phyloP scores from a whole-genome alignment of 2,113 vertebrate species.

The Saccopteryx leptura region DNA sequence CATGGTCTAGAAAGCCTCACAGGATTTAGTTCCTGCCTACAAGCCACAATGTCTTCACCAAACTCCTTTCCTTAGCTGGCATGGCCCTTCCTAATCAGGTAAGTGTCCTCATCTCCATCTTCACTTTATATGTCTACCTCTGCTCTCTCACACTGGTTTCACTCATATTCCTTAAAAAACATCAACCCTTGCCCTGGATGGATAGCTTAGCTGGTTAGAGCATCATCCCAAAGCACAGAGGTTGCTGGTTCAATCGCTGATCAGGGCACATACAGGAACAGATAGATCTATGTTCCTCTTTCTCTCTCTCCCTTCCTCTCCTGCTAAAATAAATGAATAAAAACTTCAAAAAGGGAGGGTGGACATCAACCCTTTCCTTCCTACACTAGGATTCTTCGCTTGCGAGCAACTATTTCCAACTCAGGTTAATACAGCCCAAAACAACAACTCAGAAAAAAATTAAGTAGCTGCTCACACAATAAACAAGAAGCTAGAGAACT shows the following conservation, averaged over 20 bases:
- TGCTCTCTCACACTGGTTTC: background rate
- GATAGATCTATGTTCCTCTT: too few species aligned
- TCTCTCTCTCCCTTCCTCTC: too few species aligned
- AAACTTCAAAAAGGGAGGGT: too few species aligned
- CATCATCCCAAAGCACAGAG: too few species aligned
- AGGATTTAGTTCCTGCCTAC: conserved; percentile 16
- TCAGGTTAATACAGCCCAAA: conserved; percentile 45
- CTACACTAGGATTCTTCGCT: background rate
- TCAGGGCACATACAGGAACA: too few species aligned
- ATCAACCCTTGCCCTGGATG: background rate
- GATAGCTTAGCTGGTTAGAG: too few species aligned
- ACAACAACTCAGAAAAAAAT: background rate
- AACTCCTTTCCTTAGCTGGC: background rate
- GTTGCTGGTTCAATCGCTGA: too few species aligned
- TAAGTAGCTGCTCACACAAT: background rate
- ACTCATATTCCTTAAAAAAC: background rate
- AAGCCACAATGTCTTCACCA: background rate
- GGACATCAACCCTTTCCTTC: background rate
- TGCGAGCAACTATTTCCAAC: background rate
- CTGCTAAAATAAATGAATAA: too few species aligned
- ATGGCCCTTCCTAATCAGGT: background rate
- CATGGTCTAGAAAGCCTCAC: background rate
- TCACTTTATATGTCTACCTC: background rate
- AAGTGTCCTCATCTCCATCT: background rate
- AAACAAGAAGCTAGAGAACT: background rate